Evolutionary conservation across 2,797 vertebrate species (phyloP).

Genomic region (Hyperoplus lanceolatus): DNA sequence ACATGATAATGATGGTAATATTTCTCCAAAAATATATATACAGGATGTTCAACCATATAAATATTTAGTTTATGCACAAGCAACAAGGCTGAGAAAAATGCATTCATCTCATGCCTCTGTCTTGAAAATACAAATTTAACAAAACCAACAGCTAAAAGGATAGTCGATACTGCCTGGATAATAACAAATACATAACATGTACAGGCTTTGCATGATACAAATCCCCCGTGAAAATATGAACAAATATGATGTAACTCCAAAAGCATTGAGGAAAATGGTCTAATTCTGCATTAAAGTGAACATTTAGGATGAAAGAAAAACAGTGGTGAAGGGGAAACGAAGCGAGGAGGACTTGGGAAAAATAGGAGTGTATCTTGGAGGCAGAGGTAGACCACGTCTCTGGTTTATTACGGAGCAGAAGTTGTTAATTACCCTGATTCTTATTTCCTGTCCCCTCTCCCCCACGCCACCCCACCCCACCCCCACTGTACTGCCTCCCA

Average conservation of each 20-base stretch:
- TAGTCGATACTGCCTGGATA: background rate
- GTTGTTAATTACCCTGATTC: constrained; percentile 93
- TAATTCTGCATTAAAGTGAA: constrained; percentile 60
- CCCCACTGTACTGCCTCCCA: constrained; percentile 88
- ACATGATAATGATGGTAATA: background rate
- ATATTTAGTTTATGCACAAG: constrained; percentile 7
- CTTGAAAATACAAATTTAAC: constrained; percentile 13
- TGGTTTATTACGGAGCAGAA: constrained; percentile 90
- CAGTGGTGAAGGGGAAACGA: constrained; percentile 34
- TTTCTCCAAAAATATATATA: background rate
- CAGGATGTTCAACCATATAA: background rate
- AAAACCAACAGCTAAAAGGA: background rate
- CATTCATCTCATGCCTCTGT: constrained; percentile 7
- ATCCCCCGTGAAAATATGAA: constrained; percentile 35
- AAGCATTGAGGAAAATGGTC: constrained; percentile 20
- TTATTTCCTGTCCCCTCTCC: constrained; percentile 90
- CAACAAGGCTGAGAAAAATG: background rate
- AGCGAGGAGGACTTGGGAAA: constrained; percentile 52
- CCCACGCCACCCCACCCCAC: constrained; percentile 75
- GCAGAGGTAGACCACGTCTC: constrained; percentile 77
- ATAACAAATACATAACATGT: constrained; percentile 4
- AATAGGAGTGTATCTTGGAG: constrained; percentile 72
- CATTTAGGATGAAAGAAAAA: constrained; percentile 62
- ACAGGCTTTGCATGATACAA: constrained; percentile 19
- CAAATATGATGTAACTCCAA: constrained; percentile 46